Conservation (phyloP, 2,113 vertebrate genomes). For the Cyprinus carpio region DNA sequence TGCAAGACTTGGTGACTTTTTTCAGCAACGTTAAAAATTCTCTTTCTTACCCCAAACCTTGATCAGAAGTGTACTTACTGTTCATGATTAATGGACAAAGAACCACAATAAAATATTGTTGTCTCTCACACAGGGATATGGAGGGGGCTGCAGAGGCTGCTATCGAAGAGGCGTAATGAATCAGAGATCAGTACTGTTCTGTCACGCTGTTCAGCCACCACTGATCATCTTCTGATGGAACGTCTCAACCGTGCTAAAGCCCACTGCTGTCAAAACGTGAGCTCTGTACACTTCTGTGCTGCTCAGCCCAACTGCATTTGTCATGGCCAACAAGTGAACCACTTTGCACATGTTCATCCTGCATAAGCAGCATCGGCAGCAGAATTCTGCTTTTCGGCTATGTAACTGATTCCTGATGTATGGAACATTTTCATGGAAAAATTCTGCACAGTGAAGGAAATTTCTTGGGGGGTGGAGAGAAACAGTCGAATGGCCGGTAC, state of each 20-base stretch:
- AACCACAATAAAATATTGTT: background rate
- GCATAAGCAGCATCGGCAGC: background rate
- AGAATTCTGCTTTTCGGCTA: background rate
- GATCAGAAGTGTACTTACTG: background rate
- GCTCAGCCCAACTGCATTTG: background rate
- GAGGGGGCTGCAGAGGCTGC: conserved; percentile 87
- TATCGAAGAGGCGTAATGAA: conserved; percentile 85
- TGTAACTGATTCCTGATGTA: no score
- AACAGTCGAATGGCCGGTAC: no score
- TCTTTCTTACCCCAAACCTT: background rate
- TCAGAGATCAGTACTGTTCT: conserved; percentile 82
- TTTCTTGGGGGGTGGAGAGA: background rate
- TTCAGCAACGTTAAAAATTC: background rate
- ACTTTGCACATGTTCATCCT: background rate
- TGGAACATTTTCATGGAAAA: background rate
- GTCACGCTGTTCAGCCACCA: conserved; percentile 77
- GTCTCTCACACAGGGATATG: conserved; percentile 78
- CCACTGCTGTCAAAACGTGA: conserved; percentile 71
- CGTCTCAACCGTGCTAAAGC: conserved; percentile 81
- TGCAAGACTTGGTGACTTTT: background rate
- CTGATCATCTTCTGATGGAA: conserved; percentile 75
- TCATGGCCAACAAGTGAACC: conserved; percentile 36
- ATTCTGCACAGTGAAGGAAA: conserved; percentile 8
- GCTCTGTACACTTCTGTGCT: background rate
- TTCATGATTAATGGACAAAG: background rate